These are phyloP conservation scores for Coluber constrictor DNA, from an alignment of 2,797 vertebrate species.

Conservation along the genomic window DNA sequence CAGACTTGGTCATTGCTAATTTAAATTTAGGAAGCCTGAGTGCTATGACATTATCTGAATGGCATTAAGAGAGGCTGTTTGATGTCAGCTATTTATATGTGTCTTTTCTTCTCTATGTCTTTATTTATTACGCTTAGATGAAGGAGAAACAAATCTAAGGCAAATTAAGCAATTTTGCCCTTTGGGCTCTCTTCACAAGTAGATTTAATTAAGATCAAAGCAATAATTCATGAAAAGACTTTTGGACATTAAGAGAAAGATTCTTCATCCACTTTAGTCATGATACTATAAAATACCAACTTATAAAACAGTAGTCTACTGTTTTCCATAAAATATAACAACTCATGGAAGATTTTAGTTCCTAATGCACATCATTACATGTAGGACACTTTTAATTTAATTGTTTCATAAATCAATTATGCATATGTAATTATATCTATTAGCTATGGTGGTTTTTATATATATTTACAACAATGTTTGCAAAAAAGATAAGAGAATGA, in stretches of 20 bases:
- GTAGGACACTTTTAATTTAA: neutral
- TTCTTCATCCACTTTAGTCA: neutral
- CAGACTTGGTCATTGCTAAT: conserved; percentile 63
- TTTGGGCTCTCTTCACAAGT: conserved; percentile 10
- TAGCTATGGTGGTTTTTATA: neutral
- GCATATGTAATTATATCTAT: neutral
- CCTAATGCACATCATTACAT: neutral
- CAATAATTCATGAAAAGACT: neutral
- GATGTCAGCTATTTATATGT: conserved; percentile 59
- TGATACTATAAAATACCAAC: neutral
- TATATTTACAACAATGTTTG: neutral
- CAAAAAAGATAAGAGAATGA: neutral
- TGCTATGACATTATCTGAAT: conserved; percentile 68
- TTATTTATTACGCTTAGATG: conserved; percentile 59
- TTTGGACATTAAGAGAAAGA: fast-evolving
- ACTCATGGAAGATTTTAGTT: neutral
- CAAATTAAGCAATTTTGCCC: conserved; percentile 26
- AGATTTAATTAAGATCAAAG: neutral
- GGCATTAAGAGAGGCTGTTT: conserved; percentile 65
- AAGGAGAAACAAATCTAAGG: conserved; percentile 32
- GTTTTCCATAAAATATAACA: neutral
- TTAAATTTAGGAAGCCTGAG: conserved; percentile 69
- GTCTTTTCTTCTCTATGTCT: conserved; percentile 48
- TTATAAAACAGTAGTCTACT: neutral
- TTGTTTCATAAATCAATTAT: neutral